Base-by-base conservation (phyloP, 1,140 invertebrate species). In the Chymomyza costata region DNA sequence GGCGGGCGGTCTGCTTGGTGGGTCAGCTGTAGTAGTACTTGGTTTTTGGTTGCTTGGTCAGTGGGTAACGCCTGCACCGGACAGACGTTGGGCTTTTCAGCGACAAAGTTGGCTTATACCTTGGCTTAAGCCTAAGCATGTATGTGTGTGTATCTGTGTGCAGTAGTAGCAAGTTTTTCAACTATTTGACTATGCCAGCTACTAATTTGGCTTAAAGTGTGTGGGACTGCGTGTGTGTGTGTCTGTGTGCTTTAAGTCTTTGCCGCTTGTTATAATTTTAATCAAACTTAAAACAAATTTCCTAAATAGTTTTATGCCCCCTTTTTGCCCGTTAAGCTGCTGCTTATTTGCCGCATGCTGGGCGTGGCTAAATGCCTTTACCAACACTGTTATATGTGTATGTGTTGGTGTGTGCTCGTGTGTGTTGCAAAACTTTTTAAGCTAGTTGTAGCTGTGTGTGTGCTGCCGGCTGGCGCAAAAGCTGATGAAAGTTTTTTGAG, bases 191-290 rank as follows among this genome's bases (percentile, higher is more conserved):
- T n/a, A n/a, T n/a, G 21, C 21, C 3, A 25, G 13, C 51, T 54
- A 60, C 45, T 60, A 60, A 60, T 60, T 60, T 60, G 45, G 32
- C 28, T 19, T 28, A 17, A 21, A 37, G 37, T 25, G 8, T 25
- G 21, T 25, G 8, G 21, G 21, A 25, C 3, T 25, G 21, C 8
- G 21, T 25, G 3, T 25, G 21, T 34, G 16, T 16, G 15, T 45
- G 16, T 46, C 7, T 46, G 8, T 46, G 11, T 17, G 39, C 38
- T 40, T 51, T 39, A 18, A 47, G 43, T 34, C 32, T 17, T 21
- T 56, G 37, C 46, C 61, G 51, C 62, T 62, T 61, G 63, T 63
- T 62, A 62, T 57, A 58, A 62, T 66, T 66, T 66, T 58, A 58
- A 66, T 53, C 53, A 53, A 61, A 55, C 52, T 56, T 56, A 65